These are phyloP conservation scores for Daubentonia madagascariensis DNA, from an alignment of 2,113 vertebrate species.

Conservation along the genomic window DNA sequence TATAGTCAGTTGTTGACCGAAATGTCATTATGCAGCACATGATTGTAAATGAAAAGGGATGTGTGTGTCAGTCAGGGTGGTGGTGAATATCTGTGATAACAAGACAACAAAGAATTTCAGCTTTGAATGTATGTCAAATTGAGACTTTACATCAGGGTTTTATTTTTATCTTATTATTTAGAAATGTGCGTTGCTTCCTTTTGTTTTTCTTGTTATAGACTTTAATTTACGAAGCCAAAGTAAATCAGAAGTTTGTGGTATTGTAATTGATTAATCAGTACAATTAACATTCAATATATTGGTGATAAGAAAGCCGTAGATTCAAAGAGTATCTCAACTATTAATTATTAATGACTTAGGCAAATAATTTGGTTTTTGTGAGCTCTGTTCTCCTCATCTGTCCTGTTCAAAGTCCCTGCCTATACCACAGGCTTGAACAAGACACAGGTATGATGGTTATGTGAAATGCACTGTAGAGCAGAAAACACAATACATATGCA, in stretches of 20 bases:
- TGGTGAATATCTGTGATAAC: not conserved
- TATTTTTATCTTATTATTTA: not conserved
- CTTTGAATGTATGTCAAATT: not conserved
- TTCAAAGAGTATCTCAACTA: not conserved
- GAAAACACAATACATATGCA: not conserved
- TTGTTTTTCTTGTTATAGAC: not conserved
- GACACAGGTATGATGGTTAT: not conserved
- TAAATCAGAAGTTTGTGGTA: not conserved
- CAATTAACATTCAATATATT: not conserved
- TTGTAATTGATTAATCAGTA: not conserved
- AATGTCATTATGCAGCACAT: not conserved
- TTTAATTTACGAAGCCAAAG: not conserved
- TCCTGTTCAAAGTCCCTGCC: not conserved
- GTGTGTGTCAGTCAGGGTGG: rapidly evolving
- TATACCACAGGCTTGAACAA: not conserved
- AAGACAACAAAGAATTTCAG: not conserved
- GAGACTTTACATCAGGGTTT: not conserved
- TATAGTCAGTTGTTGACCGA: not conserved
- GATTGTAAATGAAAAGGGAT: not conserved
- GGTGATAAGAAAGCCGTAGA: not conserved
- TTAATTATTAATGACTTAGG: not conserved
- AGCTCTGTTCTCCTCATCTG: not conserved
- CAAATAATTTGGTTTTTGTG: not conserved
- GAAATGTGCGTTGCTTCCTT: not conserved
- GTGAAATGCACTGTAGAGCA: not conserved